Conservation (phyloP, 2,113 vertebrate genomes). For the Tragelaphus strepsiceros region DNA sequence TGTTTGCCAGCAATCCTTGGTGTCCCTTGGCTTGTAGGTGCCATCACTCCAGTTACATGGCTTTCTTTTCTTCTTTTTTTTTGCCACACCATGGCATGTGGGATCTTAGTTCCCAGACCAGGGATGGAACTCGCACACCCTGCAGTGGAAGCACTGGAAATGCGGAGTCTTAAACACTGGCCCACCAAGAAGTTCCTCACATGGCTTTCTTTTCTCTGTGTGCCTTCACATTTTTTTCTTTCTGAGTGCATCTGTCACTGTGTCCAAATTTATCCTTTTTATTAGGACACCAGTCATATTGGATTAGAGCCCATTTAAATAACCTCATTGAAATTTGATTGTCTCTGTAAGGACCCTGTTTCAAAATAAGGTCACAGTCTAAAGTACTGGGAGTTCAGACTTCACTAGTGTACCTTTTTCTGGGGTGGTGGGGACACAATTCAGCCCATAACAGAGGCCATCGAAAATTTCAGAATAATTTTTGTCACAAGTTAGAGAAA, state of each 20-base stretch:
- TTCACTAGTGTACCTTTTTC: background rate
- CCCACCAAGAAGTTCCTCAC: background rate
- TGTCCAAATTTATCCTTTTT: background rate
- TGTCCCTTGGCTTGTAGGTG: background rate
- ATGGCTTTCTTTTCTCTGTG: background rate
- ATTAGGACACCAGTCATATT: background rate
- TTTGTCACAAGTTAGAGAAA: background rate
- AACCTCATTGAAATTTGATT: slow-evolving; percentile 5
- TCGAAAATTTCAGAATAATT: background rate
- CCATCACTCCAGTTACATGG: background rate
- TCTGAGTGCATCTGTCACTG: background rate
- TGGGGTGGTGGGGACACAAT: background rate
- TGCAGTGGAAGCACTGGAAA: background rate
- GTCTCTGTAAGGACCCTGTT: background rate
- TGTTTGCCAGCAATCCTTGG: background rate
- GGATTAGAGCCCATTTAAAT: background rate
- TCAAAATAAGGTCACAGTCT: background rate
- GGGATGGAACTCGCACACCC: background rate
- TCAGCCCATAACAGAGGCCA: background rate
- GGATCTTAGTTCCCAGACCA: background rate
- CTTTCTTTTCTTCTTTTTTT: background rate
- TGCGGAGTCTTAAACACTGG: background rate
- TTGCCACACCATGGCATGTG: background rate
- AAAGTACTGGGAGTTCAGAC: background rate
- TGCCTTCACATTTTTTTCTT: background rate